Evolutionary conservation across 2,113 vertebrate genomes (phyloP).

Genomic region (Oncorhynchus clarkii): DNA sequence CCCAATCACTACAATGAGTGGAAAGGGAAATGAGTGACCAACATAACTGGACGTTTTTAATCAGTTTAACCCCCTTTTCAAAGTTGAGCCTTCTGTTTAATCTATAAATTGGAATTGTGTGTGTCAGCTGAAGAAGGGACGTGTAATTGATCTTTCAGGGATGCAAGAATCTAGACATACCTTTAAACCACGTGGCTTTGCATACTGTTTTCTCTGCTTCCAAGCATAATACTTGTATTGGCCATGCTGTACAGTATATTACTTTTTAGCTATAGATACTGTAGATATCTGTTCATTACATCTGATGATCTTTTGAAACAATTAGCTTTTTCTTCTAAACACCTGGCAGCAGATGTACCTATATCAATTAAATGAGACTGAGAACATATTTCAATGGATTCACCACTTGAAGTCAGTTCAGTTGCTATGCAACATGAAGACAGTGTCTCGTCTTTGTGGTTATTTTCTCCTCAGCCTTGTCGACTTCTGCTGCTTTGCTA

Average conservation of each 20-base stretch:
- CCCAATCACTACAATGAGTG: conserved; percentile 47
- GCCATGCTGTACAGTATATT: too few species aligned
- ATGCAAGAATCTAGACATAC: not conserved
- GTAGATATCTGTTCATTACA: too few species aligned
- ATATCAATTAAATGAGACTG: too few species aligned
- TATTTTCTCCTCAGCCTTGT: not conserved
- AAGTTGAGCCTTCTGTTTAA: not conserved
- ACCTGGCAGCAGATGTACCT: not conserved
- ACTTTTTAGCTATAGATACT: too few species aligned
- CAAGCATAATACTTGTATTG: too few species aligned
- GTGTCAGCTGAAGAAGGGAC: not conserved
- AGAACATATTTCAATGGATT: too few species aligned
- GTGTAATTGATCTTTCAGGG: too few species aligned
- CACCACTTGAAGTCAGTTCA: not conserved
- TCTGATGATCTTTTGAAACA: too few species aligned
- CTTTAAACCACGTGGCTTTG: not conserved
- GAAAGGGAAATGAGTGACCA: conserved; percentile 7
- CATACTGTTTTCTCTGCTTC: too few species aligned
- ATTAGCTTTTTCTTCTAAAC: not conserved
- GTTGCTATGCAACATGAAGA: conserved; percentile 6
- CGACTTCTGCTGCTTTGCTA: not conserved
- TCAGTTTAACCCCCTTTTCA: not conserved
- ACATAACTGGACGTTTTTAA: not conserved
- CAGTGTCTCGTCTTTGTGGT: not conserved
- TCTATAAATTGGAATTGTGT: not conserved